Evolutionary conservation across 2,797 vertebrate genomes (phyloP).

Genomic region (Borostomias antarcticus): DNA sequence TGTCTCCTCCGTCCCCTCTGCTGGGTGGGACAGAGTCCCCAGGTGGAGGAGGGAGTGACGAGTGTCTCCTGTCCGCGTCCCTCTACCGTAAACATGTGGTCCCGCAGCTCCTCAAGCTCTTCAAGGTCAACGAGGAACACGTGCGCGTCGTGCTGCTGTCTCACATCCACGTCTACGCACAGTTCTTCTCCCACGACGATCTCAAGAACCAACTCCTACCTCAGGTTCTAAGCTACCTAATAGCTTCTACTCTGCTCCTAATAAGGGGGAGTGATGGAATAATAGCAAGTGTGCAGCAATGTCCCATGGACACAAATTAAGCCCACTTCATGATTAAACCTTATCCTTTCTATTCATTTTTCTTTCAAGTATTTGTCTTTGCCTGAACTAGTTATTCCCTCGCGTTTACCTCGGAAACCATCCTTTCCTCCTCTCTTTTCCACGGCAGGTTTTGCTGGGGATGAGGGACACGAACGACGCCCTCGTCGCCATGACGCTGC

Average conservation of each 20-base stretch:
- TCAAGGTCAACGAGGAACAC: constrained; percentile 92
- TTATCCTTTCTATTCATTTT: too few species aligned
- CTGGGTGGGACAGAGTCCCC: constrained; percentile 55
- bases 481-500: constrained; percentile 91
- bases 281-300: too few species aligned
- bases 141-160: constrained; percentile 89
- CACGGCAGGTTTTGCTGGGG: constrained; percentile 88
- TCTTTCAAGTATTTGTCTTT: too few species aligned
- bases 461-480: constrained; percentile 91
- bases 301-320: too few species aligned
- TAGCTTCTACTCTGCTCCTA: too few species aligned
- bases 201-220: constrained; percentile 91
- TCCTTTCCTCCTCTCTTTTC: too few species aligned
- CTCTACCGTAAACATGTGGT: constrained; percentile 88
- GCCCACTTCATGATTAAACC: too few species aligned
- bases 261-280: too few species aligned
- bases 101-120: constrained; percentile 91
- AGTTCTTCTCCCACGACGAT: constrained; percentile 88
- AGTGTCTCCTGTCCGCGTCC: constrained; percentile 85
- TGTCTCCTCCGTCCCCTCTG: neutral
- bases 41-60: constrained; percentile 59
- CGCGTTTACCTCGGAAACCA: too few species aligned
- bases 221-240: too few species aligned
- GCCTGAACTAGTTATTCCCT: too few species aligned
- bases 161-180: constrained; percentile 89